Evolutionary conservation across 2,113 vertebrate species (phyloP), one percentile per base, ranked within the genome.

Genomic region (Cardinalis cardinalis): DNA sequence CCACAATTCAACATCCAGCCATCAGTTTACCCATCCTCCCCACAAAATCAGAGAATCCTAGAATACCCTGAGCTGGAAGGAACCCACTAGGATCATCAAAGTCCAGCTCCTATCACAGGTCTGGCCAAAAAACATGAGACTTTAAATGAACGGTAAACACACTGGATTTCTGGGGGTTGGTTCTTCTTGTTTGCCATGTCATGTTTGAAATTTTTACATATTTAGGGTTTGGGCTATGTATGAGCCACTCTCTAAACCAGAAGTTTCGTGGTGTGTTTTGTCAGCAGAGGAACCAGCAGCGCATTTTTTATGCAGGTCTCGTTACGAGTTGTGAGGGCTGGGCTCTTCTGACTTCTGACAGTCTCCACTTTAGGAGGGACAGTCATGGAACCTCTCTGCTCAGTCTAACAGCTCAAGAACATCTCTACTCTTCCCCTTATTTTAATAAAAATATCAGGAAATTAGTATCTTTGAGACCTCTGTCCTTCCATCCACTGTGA

Each of bases 281-380:
- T 14, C 13, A 68, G 8, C n/a, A 82, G 66, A 83, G 24, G 53
- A 93, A 36, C 2, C 4, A 55, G 29, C 15, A 71, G 46, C 71
- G 29, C 40, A 44, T 26, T 4, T 0, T 19, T 36, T 18, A 1
- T 8, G 0, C 23, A 56, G 19, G 19, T 63, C 18, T 20, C 46
- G 11, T 32, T 63, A 18, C 0, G 0, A 31, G 23, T 48, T 68
- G 6, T 2, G 9, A 68, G 23, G 16, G 5, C 21, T 56, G 16
- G 24, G 36, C 8, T 84, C n/a, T 17, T 63, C 41, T 76, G 48
- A 29, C 2, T 17, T 63, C 41, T 76, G 48, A 29, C 2, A 43
- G 34, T 16, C 26, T 72, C 18, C 31, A 14, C 7, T 32, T 82
- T 2, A 51, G 49, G 16, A 40, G 8, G 2, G 14, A 18, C 26